Base-by-base conservation (phyloP, 2,113 vertebrate genomes). In the Glaucidium brasilianum region DNA sequence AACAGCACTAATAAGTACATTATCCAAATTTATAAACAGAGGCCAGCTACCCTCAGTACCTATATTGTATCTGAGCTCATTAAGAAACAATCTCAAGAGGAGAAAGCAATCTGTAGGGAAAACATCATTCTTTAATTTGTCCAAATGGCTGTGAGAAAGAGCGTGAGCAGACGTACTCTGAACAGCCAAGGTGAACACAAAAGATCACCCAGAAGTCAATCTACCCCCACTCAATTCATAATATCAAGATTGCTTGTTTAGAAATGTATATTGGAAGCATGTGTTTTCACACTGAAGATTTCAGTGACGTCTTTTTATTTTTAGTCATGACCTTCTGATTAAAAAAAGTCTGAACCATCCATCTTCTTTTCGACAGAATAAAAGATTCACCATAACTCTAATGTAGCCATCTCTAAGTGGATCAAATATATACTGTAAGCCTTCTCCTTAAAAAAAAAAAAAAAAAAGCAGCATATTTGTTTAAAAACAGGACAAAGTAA, bases 341-440 rank as follows among this genome's bases (percentile, higher is more conserved):
- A 11, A 49, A 32, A 32, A 16, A 52, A 13, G 14, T 8, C 21
- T 50, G 35, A 58, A 62, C 43, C 13, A 13, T 11, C 16, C 67
- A 22, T 9, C 5, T 30, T n/a, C 53, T 26, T 93, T 50, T 23
- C 20, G 15, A 29, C 0, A 71, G 69, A 71, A 27, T 7, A 43
- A 22, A 69, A 49, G 67, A 62, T 32, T 50, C 41, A 7, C 9
- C 12, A 0, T 4, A 27, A n/a, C 41, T 72, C 52, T 30, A 19
- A 32, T 0, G 15, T 0, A 50, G 47, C 32, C 15, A 39, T 4
- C 41, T 43, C 12, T n/a, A 10, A 45, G 21, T 0, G 2, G 55
- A 45, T 17, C 60, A 45, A 23, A 41, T 9, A 23, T 0, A n/a
- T 5, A 8, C 73, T 17, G 43, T 5, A 45, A 20, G 25, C 15